phyloP scores from a whole-genome alignment of 2,888 invertebrate species.

The Cheilosia soror region DNA sequence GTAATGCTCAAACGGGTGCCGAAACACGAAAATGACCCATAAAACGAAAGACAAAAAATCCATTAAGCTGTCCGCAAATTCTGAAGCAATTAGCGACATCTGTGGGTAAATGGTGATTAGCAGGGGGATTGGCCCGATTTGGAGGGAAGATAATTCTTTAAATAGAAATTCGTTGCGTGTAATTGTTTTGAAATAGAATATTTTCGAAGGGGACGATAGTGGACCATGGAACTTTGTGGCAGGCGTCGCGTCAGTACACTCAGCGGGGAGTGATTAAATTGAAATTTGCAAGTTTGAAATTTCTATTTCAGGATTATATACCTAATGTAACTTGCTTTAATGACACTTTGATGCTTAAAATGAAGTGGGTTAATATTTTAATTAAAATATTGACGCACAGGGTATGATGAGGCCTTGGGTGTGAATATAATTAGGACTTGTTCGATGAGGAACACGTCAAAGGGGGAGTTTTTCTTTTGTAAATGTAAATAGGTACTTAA shows the following conservation, averaged over 20 bases:
- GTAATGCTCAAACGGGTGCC: not conserved
- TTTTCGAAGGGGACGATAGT: not conserved
- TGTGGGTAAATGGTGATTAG: slow-evolving; percentile 53
- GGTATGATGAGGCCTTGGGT: too few species aligned
- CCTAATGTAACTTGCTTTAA: slow-evolving; percentile 22
- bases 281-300: slow-evolving; percentile 11
- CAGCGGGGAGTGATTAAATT: slow-evolving; percentile 18
- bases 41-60: slow-evolving; percentile 66
- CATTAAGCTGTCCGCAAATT: slow-evolving; percentile 71
- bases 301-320: slow-evolving; percentile 4
- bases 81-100: slow-evolving; percentile 72
- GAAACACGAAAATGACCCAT: slow-evolving; percentile 65
- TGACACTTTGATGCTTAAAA: too few species aligned
- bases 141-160: slow-evolving; percentile 24
- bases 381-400: too few species aligned
- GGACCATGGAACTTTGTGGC: not conserved
- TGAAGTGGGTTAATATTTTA: too few species aligned
- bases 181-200: slow-evolving; percentile 43
- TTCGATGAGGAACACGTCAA: too few species aligned
- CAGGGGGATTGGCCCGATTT: slow-evolving; percentile 11
- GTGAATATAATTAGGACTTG: too few species aligned
- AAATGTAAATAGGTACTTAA: too few species aligned
- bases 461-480: too few species aligned
- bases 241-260: not conserved
- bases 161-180: slow-evolving; percentile 48